Percentiles rank a stretch among this genome's conserved stretches.
phyloP scores from a whole-genome alignment of 2,888 invertebrate genomes.

The Trileptium ribeirensis region DNA sequence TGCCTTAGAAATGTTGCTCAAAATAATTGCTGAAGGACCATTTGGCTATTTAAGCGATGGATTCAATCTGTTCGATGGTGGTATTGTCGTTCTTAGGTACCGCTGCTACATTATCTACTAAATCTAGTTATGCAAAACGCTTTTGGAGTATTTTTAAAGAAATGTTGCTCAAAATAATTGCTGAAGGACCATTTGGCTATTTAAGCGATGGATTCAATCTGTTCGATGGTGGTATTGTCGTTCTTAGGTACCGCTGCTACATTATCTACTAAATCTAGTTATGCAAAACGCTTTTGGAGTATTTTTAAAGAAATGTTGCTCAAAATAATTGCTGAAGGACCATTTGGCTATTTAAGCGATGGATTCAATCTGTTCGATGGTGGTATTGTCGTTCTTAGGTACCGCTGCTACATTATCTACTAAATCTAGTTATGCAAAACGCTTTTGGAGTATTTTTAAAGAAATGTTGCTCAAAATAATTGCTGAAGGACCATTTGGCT shows the following conservation, averaged over 20 bases:
- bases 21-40: constrained; percentile 87
- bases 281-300: too few species aligned
- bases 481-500: constrained; percentile 90
- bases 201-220: constrained; percentile 97
- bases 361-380: constrained; percentile 99
- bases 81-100: constrained; percentile 93
- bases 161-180: constrained; percentile 89
- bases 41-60: constrained; percentile 95
- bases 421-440: too few species aligned
- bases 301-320: constrained; percentile 96
- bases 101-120: too few species aligned
- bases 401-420: too few species aligned
- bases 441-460: too few species aligned
- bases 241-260: constrained; percentile 77
- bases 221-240: constrained; percentile 95
- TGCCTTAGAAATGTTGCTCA: constrained; percentile 93
- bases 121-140: too few species aligned
- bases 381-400: constrained; percentile 93
- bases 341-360: constrained; percentile 90
- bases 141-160: too few species aligned
- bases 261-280: too few species aligned
- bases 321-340: constrained; percentile 88
- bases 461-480: constrained; percentile 95
- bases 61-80: constrained; percentile 97
- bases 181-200: constrained; percentile 92